Percentiles rank a stretch among this genome's conserved stretches.
Evolutionary conservation across 2,797 vertebrate species (phyloP).

Genomic region (Chiloscyllium punctatum): DNA sequence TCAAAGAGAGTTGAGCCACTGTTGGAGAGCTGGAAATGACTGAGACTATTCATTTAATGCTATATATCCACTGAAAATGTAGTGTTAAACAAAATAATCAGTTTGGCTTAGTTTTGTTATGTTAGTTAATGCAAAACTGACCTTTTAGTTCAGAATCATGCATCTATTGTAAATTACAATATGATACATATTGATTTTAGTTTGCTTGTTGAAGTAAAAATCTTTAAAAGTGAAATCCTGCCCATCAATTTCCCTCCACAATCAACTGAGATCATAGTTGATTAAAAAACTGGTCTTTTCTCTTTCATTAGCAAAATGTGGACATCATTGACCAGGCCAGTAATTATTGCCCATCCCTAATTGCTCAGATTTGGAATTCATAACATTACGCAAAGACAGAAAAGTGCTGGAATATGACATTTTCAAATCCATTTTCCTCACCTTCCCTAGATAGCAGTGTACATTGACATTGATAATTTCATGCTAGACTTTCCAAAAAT

Average conservation of each 20-base stretch:
- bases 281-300: background rate
- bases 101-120: background rate
- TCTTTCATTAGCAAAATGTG: background rate
- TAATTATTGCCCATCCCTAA: no score
- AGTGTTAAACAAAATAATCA: background rate
- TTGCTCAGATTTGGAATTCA: background rate
- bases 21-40: background rate
- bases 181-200: no score
- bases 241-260: no score
- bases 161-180: background rate
- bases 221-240: no score
- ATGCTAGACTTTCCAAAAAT: background rate
- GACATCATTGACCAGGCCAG: no score
- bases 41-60: no score
- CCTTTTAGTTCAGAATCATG: background rate
- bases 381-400: background rate
- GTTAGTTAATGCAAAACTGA: background rate
- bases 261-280: no score
- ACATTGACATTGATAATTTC: background rate
- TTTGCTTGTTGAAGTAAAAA: background rate
- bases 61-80: background rate
- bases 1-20: background rate
- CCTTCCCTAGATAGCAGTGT: background rate
- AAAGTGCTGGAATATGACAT: background rate
- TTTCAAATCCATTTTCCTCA: background rate